These are phyloP conservation scores for Trissolcus brochymenae DNA, from an alignment of 2,888 invertebrate species.

Conservation along the genomic window DNA sequence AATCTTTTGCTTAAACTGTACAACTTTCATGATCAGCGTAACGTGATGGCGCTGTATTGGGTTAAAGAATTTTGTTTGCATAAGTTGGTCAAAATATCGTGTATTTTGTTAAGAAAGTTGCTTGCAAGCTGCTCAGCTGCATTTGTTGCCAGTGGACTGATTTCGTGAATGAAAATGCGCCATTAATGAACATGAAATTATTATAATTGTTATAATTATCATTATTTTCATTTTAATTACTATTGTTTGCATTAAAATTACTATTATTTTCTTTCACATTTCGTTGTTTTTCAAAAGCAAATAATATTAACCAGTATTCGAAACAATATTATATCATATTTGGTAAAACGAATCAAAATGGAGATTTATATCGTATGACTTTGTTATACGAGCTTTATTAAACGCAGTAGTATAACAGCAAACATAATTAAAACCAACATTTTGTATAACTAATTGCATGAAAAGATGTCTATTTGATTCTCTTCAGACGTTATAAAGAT, in stretches of 20 bases:
- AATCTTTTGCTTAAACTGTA: conserved; percentile 4
- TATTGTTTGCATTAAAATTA: too few relatives aligned
- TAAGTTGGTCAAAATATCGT: conserved; percentile 22
- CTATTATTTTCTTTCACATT: too few relatives aligned
- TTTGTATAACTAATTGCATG: too few relatives aligned
- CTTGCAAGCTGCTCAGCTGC: conserved; percentile 4
- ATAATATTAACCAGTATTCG: too few relatives aligned
- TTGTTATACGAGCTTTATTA: too few relatives aligned
- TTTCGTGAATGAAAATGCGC: conserved; percentile 12
- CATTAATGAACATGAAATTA: conserved; percentile 26
- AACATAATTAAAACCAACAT: too few relatives aligned
- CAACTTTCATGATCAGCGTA: conserved; percentile 22
- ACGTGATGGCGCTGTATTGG: background rate
- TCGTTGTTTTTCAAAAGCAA: too few relatives aligned
- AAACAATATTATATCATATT: too few relatives aligned
- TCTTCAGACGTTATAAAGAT: background rate
- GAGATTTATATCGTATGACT: too few relatives aligned
- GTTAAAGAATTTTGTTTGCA: conserved; percentile 6
- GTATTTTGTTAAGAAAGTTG: conserved; percentile 22
- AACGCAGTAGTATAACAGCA: too few relatives aligned
- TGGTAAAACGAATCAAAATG: too few relatives aligned
- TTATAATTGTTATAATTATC: conserved; percentile 12
- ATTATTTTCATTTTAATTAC: too few relatives aligned
- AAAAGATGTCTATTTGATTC: background rate
- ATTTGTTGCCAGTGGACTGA: conserved; percentile 8